A percentile compares a stretch with the other conserved stretches of the same genome.
Evolutionary conservation across 2,113 vertebrate species (phyloP).

Genomic region (Petrocephalus microphthalmus): DNA sequence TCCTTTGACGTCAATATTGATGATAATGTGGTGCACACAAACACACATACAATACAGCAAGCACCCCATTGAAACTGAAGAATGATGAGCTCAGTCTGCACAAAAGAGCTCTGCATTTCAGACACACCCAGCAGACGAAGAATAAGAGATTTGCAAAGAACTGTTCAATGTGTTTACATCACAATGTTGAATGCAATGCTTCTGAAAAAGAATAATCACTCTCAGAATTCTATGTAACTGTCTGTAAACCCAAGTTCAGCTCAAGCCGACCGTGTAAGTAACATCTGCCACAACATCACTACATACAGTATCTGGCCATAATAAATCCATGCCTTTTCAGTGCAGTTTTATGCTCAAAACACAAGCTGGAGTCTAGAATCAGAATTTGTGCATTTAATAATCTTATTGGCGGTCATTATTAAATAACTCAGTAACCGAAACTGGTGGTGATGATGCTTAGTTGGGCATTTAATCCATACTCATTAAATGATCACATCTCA

Average conservation of each 20-base stretch:
- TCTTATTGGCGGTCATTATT: neutral
- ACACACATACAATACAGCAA: neutral
- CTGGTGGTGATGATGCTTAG: neutral
- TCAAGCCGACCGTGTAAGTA: neutral
- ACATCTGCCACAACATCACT: neutral
- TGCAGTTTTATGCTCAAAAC: neutral
- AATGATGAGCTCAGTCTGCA: neutral
- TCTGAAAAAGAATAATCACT: neutral
- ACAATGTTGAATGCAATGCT: neutral
- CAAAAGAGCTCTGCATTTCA: neutral
- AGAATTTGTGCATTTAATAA: neutral
- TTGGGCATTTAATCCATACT: neutral
- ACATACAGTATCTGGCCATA: neutral
- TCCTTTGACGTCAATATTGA: neutral
- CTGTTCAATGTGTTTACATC: neutral
- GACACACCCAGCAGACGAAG: neutral
- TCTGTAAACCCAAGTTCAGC: neutral
- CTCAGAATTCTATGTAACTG: neutral
- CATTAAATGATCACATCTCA: neutral
- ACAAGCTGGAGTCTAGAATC: neutral
- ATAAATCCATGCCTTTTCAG: neutral
- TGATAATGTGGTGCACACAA: neutral
- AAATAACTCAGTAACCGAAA: too few relatives aligned
- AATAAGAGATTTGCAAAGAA: neutral
- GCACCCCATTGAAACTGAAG: neutral